Percentiles rank a stretch among this genome's conserved stretches.
Evolutionary conservation across 2,113 vertebrate genomes (phyloP).

Genomic region (Nerophis lumbriciformis): DNA sequence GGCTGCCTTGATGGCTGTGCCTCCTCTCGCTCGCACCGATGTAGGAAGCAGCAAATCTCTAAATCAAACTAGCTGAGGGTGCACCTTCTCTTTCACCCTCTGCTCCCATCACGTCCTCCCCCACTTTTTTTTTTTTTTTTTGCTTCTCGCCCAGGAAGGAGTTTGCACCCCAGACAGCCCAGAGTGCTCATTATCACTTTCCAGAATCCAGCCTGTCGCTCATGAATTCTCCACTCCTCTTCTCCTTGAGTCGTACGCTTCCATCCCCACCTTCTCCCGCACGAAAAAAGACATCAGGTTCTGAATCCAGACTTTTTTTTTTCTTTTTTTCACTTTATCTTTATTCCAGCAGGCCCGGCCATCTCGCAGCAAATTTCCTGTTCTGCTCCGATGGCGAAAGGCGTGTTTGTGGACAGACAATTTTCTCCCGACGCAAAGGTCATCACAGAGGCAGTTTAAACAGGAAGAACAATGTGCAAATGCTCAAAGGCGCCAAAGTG

Average conservation of each 20-base stretch:
- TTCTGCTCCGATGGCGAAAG: constrained; percentile 8
- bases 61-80: constrained; percentile 56
- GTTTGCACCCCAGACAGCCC: constrained; percentile 59
- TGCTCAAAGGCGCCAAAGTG: constrained; percentile 34
- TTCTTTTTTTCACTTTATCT: constrained; percentile 55
- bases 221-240: constrained; percentile 37
- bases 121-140: constrained; percentile 27
- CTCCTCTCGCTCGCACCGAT: constrained; percentile 29
- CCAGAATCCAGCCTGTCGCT: constrained; percentile 51
- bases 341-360: constrained; percentile 42
- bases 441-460: constrained; percentile 29
- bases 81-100: constrained; percentile 42
- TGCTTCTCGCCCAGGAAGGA: constrained; percentile 38
- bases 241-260: constrained; percentile 9
- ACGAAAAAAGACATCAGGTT: constrained; percentile 41
- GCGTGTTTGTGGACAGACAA: constrained; percentile 20
- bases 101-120: not conserved
- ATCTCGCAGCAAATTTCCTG: constrained; percentile 32
- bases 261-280: constrained; percentile 13
- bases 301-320: constrained; percentile 39
- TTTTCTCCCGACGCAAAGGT: constrained; percentile 38
- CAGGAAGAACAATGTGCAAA: constrained; percentile 27
- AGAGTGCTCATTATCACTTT: constrained; percentile 62
- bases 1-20: constrained; percentile 31
- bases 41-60: constrained; percentile 43